These are phyloP conservation scores for Watsonalla cultraria DNA, from an alignment of 2,888 invertebrate genomes.

Conservation along the genomic window DNA sequence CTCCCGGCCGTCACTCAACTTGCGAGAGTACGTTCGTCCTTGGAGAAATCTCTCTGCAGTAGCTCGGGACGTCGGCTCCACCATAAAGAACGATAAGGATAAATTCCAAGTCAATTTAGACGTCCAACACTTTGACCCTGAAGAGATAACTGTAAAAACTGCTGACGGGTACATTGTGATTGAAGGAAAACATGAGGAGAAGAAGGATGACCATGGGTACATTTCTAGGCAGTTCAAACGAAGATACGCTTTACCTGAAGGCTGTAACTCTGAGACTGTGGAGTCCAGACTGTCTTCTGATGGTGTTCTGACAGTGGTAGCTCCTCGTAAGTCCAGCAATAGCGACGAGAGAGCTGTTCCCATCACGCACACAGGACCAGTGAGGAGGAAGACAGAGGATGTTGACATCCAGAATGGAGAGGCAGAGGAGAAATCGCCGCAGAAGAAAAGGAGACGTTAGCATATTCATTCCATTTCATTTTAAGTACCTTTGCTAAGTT, in stretches of 20 bases:
- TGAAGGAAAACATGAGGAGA: slow-evolving; percentile 89
- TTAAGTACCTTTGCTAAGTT: neutral
- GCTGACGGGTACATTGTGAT: slow-evolving; percentile 83
- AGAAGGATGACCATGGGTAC: slow-evolving; percentile 85
- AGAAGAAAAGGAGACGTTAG: slow-evolving; percentile 59
- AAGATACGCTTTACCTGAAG: slow-evolving; percentile 85
- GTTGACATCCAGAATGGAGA: slow-evolving; percentile 32
- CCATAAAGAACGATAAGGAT: slow-evolving; percentile 75
- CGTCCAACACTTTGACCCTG: slow-evolving; percentile 87
- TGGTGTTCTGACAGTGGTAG: slow-evolving; percentile 84
- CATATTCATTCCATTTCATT: slow-evolving; percentile 2
- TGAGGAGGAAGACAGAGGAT: slow-evolving; percentile 64
- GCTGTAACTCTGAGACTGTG: slow-evolving; percentile 83
- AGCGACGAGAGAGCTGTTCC: slow-evolving; percentile 75
- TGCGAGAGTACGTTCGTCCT: slow-evolving; percentile 53
- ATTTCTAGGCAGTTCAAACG: slow-evolving; percentile 86
- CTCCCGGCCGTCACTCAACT: slow-evolving; percentile 42
- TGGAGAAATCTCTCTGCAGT: slow-evolving; percentile 62
- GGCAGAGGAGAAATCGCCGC: slow-evolving; percentile 39
- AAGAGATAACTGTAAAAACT: slow-evolving; percentile 87
- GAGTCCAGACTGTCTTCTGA: slow-evolving; percentile 86
- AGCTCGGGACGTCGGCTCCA: slow-evolving; percentile 71
- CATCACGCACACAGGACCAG: slow-evolving; percentile 81
- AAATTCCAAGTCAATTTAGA: slow-evolving; percentile 85
- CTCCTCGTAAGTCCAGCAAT: slow-evolving; percentile 59